Base-by-base conservation (phyloP, 2,113 vertebrate species). In the Solea solea region DNA sequence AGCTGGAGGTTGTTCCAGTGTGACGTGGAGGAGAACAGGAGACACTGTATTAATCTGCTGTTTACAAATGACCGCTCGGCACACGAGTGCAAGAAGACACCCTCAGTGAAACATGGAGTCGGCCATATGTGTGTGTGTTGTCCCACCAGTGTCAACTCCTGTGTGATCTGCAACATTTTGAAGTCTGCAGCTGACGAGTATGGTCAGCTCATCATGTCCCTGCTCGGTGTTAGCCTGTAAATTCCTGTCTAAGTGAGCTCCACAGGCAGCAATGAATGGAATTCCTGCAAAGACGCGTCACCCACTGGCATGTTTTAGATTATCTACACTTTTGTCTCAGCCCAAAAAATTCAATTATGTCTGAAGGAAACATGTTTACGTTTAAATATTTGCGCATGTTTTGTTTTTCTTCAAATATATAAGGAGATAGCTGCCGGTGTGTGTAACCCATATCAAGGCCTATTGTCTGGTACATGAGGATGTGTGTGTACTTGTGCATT, bases 221-320 rank as follows among this genome's bases (percentile, higher is more conserved):
- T 46, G 81, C 78, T 81, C 27, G 0, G 25, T 67, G 70, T 60
- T 71, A 65, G 88, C 82, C 87, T 77, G 88, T 88, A 86, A 83
- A 89, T 90, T 93, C 89, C 84, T 81, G 80, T 80, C 82, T 86
- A 69, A 84, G 72, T 90, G 84, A 90, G 76, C 72, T 78, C 41
- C 61, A 15, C 82, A 69, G 64, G 77, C 72, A 86, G 81, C 72
- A 64, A 85, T 89, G 84, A 86, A 67, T 86, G 85, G 89, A 89
- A 91, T 93, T 87, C 81, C 75, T 39, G 54, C 51, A 9, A 73
- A 74, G 63, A 79, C 64, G 75, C 85, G 81, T 76, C 83, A 81
- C 77, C 63, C 58, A 64, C 70, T 73, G 58, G 66, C 78, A 55
- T 71, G 71, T 77, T 56, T 51, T 49, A 7, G 10, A 39, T 66